A percentile compares a stretch with the other conserved stretches of the same genome.
Evolutionary conservation across 2,888 invertebrate species (phyloP).

Genomic region (Phengaris alcon): DNA sequence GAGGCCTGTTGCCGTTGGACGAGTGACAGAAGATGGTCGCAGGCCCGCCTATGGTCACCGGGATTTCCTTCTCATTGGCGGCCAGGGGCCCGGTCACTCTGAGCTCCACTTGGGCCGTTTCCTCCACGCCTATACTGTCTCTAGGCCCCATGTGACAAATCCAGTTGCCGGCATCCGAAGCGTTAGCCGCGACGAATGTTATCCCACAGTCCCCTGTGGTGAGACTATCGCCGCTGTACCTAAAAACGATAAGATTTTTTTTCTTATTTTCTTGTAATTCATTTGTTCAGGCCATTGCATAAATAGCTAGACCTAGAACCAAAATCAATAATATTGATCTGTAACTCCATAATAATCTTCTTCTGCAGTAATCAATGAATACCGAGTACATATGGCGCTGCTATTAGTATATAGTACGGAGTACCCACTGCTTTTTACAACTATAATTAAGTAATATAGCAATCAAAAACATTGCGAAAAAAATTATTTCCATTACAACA

Average conservation of each 20-base stretch:
- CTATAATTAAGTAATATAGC: no score
- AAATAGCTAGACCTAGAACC: no score
- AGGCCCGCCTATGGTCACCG: slow-evolving; percentile 44
- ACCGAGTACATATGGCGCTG: no score
- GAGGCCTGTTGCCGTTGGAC: slow-evolving; percentile 58
- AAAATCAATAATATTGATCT: no score
- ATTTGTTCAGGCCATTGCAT: no score
- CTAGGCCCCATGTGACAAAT: slow-evolving; percentile 71
- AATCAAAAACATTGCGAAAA: no score
- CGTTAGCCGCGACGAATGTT: slow-evolving; percentile 54
- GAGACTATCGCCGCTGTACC: slow-evolving; percentile 67
- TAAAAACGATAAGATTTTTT: slow-evolving; percentile 38
- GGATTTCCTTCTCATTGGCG: slow-evolving; percentile 51
- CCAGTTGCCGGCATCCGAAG: slow-evolving; percentile 64
- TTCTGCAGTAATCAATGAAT: no score
- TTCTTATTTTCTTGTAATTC: no score
- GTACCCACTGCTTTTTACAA: no score
- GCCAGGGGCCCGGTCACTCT: slow-evolving; percentile 69
- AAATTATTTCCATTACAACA: no score
- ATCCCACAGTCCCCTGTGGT: slow-evolving; percentile 70
- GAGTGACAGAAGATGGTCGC: slow-evolving; percentile 65
- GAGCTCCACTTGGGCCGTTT: slow-evolving; percentile 54
- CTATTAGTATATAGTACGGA: no score
- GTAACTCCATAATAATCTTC: no score
- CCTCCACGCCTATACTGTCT: slow-evolving; percentile 56